A percentile compares a stretch with the other conserved stretches of the same genome.
Evolutionary conservation across 1,140 invertebrate species (phyloP).

Genomic region (Aphidius gifuensis): DNA sequence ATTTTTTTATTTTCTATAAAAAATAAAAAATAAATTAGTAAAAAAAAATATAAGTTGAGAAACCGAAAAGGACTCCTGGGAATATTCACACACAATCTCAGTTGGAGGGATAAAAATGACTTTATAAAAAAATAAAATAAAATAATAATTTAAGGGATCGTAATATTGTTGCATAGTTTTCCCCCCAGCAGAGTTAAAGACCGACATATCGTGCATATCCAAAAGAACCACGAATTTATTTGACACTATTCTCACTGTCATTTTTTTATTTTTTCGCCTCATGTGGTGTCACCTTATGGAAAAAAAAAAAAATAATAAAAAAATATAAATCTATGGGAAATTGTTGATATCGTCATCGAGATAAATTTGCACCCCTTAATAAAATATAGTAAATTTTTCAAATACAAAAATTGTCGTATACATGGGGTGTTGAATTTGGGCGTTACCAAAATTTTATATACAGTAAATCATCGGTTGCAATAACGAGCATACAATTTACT

Average conservation of each 20-base stretch:
- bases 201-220: slow-evolving; percentile 8
- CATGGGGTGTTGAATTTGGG: not conserved
- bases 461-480: slow-evolving; percentile 15
- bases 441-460: not conserved
- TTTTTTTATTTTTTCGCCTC: not conserved
- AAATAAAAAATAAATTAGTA: not conserved
- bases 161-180: slow-evolving; percentile 11
- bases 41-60: not conserved
- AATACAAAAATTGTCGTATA: no score
- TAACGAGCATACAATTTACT: slow-evolving; percentile 7
- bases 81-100: slow-evolving; percentile 4
- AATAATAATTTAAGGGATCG: slow-evolving; percentile 2
- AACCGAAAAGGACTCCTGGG: not conserved
- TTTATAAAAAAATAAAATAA: no score
- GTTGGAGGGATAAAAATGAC: no score
- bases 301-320: not conserved
- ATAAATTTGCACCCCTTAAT: slow-evolving; percentile 10
- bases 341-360: slow-evolving; percentile 13
- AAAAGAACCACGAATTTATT: slow-evolving; percentile 20
- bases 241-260: slow-evolving; percentile 3
- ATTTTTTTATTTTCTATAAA: not conserved
- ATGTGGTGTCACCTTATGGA: not conserved
- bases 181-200: slow-evolving; percentile 16
- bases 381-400: not conserved
- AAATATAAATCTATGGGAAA: slow-evolving; percentile 6